Evolutionary conservation across 1,140 invertebrate genomes (phyloP).

Genomic region (Melitaea cinxia): DNA sequence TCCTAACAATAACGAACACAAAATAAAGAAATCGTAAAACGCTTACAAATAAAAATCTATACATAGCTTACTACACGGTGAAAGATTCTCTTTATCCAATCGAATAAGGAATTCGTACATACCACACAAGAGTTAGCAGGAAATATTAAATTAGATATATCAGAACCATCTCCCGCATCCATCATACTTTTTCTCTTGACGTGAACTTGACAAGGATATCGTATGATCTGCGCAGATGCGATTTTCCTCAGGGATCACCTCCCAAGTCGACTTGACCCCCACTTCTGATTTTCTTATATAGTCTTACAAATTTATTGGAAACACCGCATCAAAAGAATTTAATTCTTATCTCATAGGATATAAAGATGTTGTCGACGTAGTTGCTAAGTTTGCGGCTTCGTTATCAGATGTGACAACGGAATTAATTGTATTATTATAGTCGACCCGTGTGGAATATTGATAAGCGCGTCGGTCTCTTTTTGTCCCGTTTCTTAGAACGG

Average conservation of each 20-base stretch:
- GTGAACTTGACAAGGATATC: conserved; percentile 21
- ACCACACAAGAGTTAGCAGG: not conserved
- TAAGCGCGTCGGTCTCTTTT: conserved; percentile 57
- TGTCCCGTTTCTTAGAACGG: conserved; percentile 62
- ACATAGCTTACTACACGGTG: too few relatives aligned
- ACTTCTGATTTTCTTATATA: conserved; percentile 62
- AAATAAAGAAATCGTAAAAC: too few relatives aligned
- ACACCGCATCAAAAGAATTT: conserved; percentile 26
- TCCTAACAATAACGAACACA: too few relatives aligned
- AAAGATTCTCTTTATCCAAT: too few relatives aligned
- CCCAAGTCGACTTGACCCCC: conserved; percentile 60
- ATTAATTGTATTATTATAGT: conserved; percentile 79
- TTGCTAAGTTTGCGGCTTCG: conserved; percentile 34
- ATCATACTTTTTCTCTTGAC: conserved; percentile 18
- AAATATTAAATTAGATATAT: not conserved
- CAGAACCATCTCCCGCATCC: conserved; percentile 7
- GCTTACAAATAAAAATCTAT: too few relatives aligned
- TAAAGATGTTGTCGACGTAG: conserved; percentile 33
- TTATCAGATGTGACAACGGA: conserved; percentile 71
- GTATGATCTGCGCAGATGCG: conserved; percentile 46
- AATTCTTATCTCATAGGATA: conserved; percentile 29
- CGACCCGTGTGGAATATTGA: conserved; percentile 59
- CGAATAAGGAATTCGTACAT: too few relatives aligned
- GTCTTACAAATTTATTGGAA: conserved; percentile 44
- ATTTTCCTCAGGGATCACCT: conserved; percentile 65